phyloP scores from a whole-genome alignment of 2,113 vertebrate genomes.

The Neopipo cinnamomea region DNA sequence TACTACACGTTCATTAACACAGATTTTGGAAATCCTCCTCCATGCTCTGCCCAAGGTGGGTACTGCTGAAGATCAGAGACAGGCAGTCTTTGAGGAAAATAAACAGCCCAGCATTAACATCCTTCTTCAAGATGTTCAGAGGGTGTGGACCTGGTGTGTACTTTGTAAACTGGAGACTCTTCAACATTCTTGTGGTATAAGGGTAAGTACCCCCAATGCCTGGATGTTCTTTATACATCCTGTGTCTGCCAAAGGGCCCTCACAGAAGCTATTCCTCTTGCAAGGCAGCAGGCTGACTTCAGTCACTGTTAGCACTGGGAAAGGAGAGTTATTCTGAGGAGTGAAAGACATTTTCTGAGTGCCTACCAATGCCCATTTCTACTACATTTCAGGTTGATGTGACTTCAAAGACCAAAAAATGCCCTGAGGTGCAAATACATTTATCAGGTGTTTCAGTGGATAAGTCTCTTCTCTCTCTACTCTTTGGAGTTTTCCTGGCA shows the following conservation, averaged over 20 bases:
- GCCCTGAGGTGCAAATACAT: neutral
- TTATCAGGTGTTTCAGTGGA: neutral
- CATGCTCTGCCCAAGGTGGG: neutral
- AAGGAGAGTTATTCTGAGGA: neutral
- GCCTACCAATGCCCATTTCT: neutral
- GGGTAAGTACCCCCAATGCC: neutral
- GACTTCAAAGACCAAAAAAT: conserved; percentile 5
- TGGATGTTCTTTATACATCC: neutral
- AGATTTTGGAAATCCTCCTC: neutral
- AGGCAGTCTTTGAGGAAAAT: neutral
- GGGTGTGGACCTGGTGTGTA: neutral
- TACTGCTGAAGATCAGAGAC: neutral
- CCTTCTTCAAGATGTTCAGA: neutral
- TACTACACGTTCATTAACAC: neutral
- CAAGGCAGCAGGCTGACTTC: neutral
- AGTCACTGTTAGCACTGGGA: neutral
- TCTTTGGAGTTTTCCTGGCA: conserved; percentile 12
- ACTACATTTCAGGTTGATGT: neutral
- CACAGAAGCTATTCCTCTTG: neutral
- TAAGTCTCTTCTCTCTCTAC: neutral
- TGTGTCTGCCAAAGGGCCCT: neutral
- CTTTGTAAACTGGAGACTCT: neutral
- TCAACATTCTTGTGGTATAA: neutral
- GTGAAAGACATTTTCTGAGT: neutral
- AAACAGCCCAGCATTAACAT: neutral